Evolutionary conservation across 2,113 vertebrate genomes (phyloP).

Genomic region (Enhydra lutris): DNA sequence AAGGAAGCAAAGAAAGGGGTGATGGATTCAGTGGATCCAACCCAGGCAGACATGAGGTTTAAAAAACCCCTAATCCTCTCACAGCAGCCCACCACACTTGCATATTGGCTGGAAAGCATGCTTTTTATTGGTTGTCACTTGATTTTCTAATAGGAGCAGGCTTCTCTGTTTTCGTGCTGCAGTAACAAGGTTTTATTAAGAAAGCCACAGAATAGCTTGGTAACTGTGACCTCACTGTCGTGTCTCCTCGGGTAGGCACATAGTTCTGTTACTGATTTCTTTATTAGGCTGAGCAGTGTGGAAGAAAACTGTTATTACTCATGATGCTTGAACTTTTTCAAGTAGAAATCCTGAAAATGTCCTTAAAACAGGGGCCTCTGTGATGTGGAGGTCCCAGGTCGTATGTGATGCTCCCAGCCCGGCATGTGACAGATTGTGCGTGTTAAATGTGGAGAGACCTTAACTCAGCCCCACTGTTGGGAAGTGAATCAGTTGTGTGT

Average conservation of each 20-base stretch:
- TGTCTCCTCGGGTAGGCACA: rapidly evolving
- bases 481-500: rapidly evolving
- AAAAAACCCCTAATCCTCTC: background rate
- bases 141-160: slow-evolving; percentile 40
- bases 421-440: background rate
- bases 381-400: background rate
- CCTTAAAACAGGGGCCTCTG: background rate
- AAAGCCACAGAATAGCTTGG: slow-evolving; percentile 19
- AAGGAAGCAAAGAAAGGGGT: background rate
- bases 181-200: slow-evolving; percentile 60
- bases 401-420: rapidly evolving
- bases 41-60: background rate
- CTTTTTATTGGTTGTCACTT: slow-evolving; percentile 17
- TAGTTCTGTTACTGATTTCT: slow-evolving; percentile 37
- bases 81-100: background rate
- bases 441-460: background rate
- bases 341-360: background rate
- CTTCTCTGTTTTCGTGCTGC: background rate
- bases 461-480: too few relatives aligned
- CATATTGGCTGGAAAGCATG: background rate
- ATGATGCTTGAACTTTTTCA: background rate
- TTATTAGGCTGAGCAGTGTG: background rate
- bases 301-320: background rate
- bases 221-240: rapidly evolving
- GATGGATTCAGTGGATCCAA: background rate